Conservation (phyloP, 37 sponge, comb jelly and placozoan species). For the Chondrosia reniformis region DNA sequence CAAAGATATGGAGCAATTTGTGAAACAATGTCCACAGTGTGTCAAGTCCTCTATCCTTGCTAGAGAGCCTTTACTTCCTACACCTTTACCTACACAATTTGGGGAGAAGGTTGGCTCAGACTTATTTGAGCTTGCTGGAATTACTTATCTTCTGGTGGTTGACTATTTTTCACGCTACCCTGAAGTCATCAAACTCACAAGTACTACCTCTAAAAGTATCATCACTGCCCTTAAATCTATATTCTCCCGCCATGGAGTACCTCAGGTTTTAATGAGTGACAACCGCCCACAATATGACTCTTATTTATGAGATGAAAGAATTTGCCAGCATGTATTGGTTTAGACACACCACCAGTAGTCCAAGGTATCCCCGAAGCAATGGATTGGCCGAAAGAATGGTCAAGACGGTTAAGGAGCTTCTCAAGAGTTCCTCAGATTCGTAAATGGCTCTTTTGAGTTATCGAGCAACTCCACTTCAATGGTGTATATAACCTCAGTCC, state of each 20-base stretch:
- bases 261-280: neutral
- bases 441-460: neutral
- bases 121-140: neutral
- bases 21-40: neutral
- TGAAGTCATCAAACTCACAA: neutral
- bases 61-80: conserved; percentile 10
- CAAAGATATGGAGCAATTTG: neutral
- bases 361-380: neutral
- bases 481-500: neutral
- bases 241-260: conserved; percentile 10
- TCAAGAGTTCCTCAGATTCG: neutral
- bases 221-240: neutral
- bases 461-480: neutral
- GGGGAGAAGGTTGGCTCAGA: neutral
- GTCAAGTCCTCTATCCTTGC: neutral
- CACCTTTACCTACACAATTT: neutral
- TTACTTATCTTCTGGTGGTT: conserved; percentile 5
- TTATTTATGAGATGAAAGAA: neutral
- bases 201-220: conserved; percentile 2
- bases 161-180: neutral
- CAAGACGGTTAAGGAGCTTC: neutral
- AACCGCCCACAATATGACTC: conserved; percentile 2
- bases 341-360: neutral
- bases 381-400: conserved; percentile 4
- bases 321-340: neutral